Conservation (phyloP, 1,140 invertebrate genomes). For the Phenacoccus solenopsis region DNA sequence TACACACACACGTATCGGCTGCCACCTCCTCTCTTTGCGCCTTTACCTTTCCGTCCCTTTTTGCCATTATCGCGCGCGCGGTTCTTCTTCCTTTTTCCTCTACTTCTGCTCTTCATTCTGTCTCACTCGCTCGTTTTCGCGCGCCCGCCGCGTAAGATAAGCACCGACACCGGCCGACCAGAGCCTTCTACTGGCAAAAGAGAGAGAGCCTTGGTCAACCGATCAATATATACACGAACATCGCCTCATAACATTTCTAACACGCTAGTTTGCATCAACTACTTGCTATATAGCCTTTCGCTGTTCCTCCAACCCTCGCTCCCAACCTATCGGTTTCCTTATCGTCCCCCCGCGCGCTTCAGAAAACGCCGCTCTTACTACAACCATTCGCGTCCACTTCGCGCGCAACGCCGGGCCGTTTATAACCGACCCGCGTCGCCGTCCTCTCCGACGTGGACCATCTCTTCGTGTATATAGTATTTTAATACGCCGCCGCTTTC, state of each 20-base stretch:
- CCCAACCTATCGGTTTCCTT: neutral
- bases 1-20: too few species aligned
- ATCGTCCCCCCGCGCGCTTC: neutral
- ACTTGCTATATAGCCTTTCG: neutral
- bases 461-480: neutral
- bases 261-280: constrained; percentile 17
- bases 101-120: too few species aligned
- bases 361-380: neutral
- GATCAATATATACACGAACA: constrained; percentile 18
- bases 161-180: neutral
- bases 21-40: too few species aligned
- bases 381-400: neutral
- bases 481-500: neutral
- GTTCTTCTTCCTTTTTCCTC: neutral
- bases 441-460: neutral
- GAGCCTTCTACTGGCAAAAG: neutral
- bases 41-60: neutral
- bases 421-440: neutral
- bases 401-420: neutral
- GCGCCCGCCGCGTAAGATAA: neutral
- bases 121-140: neutral
- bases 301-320: neutral
- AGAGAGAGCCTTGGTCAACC: constrained; percentile 12
- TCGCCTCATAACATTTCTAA: constrained; percentile 13
- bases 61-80: neutral